Evolutionary conservation across 2,888 invertebrate genomes (phyloP).

Genomic region (Tuberolachnus salignus): DNA sequence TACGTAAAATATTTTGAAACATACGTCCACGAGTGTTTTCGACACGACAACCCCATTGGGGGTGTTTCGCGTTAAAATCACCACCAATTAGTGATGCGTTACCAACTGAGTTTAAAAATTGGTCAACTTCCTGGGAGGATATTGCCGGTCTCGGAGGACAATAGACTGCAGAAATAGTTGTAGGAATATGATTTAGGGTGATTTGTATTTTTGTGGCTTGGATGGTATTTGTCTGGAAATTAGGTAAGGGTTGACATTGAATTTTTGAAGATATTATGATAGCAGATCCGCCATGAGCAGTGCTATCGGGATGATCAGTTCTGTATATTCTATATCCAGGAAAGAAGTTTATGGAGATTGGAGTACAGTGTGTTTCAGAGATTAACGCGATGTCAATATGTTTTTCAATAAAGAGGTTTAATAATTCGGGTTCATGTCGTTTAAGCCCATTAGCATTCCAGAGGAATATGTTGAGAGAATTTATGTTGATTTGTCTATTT

Average conservation of each 20-base stretch:
- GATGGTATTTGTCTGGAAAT: neutral
- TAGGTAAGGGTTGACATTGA: neutral
- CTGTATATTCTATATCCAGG: neutral
- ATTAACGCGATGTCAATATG: constrained; percentile 19
- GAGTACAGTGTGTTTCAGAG: constrained; percentile 17
- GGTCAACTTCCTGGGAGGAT: neutral
- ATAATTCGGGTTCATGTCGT: neutral
- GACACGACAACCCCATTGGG: neutral
- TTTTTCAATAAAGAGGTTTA: neutral
- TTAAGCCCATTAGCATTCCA: constrained; percentile 39
- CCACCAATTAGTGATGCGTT: neutral
- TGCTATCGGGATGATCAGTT: neutral
- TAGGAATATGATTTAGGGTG: neutral
- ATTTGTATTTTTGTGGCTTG: constrained; percentile 1
- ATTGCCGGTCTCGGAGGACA: constrained; percentile 24
- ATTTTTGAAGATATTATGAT: constrained; percentile 17
- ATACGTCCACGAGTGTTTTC: neutral
- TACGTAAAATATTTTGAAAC: neutral
- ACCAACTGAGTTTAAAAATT: neutral
- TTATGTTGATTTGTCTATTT: neutral
- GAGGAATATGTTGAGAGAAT: constrained; percentile 9
- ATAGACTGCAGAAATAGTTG: constrained; percentile 9
- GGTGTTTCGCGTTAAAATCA: neutral
- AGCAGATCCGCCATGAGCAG: neutral
- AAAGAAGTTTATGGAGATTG: neutral